These are phyloP conservation scores for Austrofundulus limnaeus DNA, from an alignment of 2,113 vertebrate species.

Conservation along the genomic window DNA sequence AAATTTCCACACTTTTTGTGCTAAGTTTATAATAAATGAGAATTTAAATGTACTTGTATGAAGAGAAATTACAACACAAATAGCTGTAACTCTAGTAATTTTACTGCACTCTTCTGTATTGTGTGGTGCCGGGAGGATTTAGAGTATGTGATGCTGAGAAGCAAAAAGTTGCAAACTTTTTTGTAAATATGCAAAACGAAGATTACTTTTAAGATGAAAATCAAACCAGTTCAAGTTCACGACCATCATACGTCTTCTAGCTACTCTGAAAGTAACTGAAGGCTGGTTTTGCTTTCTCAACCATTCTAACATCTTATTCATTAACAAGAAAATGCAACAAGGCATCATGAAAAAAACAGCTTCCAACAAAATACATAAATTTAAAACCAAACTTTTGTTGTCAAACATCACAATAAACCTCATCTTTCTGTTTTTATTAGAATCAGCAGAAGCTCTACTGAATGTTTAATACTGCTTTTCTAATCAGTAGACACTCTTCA, in stretches of 20 bases:
- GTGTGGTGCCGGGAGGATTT: background rate
- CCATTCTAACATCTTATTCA: background rate
- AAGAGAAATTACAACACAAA: too few relatives aligned
- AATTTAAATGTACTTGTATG: too few relatives aligned
- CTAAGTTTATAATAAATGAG: too few relatives aligned
- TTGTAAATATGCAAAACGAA: background rate
- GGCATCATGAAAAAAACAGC: background rate
- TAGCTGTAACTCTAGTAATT: background rate
- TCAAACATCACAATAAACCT: background rate
- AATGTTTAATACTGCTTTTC: background rate
- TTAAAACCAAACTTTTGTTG: background rate
- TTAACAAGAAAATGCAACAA: background rate
- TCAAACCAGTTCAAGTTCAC: too few relatives aligned
- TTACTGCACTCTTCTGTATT: background rate
- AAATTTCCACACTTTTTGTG: too few relatives aligned
- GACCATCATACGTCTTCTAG: too few relatives aligned
- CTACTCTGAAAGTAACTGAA: background rate
- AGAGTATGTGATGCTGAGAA: background rate
- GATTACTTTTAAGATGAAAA: too few relatives aligned
- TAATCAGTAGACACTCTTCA: too few relatives aligned
- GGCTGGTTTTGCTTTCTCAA: too few relatives aligned
- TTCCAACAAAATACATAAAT: background rate
- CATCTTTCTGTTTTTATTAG: background rate
- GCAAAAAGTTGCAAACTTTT: background rate
- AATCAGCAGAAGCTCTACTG: background rate